Base-by-base conservation (phyloP, 2,888 invertebrate genomes). In the Troglohyphantes excavatus region DNA sequence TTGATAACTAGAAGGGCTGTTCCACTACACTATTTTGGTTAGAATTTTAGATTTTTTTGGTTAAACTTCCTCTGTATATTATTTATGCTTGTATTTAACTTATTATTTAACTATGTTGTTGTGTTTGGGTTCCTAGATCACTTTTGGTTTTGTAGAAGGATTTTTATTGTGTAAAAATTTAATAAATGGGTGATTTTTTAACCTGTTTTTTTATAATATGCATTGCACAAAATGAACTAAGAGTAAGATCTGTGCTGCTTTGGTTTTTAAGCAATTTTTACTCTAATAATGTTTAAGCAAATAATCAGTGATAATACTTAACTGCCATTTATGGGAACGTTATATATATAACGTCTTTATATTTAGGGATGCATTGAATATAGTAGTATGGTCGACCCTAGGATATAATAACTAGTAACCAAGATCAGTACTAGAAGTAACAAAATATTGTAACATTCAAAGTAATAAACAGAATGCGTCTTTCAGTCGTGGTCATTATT, bases 11-110 rank as follows among this genome's bases (percentile, higher is more conserved):
- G 26, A 72, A 43, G 72, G 75, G 29, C 27, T 75, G 75, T 75
- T 75, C 17, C 9, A 59, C 33, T 61, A n/a, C 19, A 29, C 29
- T 59, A 75, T 75, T 53, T 53, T 43, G 75, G 61, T 53, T 75
- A 75, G 75, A 17, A 29, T 61, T 59, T 75, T 75, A 59, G 29
- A 29, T 7, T 29, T 75, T 53, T 75, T 75, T 21, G 29, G 75
- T 61, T 75, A 29, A 59, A 27, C 53, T 53, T 53, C 53, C 53
- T 53, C 17, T 61, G 61, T 75, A 27, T 46, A 72, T 72, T 72
- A 46, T 59, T 27, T 53, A 2, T 13, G 53, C 53, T 26, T 33
- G 29, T 75, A 43, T 61, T 59, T 75, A 75, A 75, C 33, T 75
- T 75, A 21, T 29, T 75, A 11, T 72, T 68, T 26, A 72, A 13